phyloP scores from a whole-genome alignment of 2,888 invertebrate species.

The Cremastinae sp. region DNA sequence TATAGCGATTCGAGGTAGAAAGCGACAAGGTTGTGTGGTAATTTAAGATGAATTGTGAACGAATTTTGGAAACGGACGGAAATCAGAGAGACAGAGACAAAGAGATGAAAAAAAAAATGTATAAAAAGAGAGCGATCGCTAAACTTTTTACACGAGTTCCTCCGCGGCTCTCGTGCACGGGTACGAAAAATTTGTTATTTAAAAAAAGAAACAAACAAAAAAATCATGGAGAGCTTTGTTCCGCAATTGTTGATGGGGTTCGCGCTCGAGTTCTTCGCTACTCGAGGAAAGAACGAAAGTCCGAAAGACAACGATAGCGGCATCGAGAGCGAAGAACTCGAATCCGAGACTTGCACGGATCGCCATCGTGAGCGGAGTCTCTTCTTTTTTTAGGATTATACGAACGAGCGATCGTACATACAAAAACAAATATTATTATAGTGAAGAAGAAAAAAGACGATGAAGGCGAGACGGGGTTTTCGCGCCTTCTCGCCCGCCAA shows the following conservation, averaged over 20 bases:
- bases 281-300: slow-evolving; percentile 1
- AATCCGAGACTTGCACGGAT: slow-evolving; percentile 42
- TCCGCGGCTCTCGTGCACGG: slow-evolving; percentile 18
- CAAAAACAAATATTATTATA: slow-evolving; percentile 39
- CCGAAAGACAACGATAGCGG: neutral
- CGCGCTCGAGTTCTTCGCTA: slow-evolving; percentile 27
- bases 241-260: slow-evolving; percentile 7
- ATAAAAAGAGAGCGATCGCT: neutral
- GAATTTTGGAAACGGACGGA: slow-evolving; percentile 23
- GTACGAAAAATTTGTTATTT: slow-evolving; percentile 21
- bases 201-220: slow-evolving; percentile 5
- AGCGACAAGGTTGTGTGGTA: slow-evolving; percentile 63
- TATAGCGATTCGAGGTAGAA: slow-evolving; percentile 39
- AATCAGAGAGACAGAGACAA: neutral
- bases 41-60: slow-evolving; percentile 53
- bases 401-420: slow-evolving; percentile 38
- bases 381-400: slow-evolving; percentile 46
- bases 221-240: slow-evolving; percentile 23
- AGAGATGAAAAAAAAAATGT: neutral
- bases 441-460: slow-evolving; percentile 26
- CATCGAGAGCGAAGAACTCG: slow-evolving; percentile 18
- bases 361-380: slow-evolving; percentile 19
- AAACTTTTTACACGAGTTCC: slow-evolving; percentile 29
- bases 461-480: slow-evolving; percentile 8
- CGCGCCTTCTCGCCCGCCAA: slow-evolving; percentile 43